Base-by-base conservation (phyloP, 1,140 invertebrate species). In the Brachionus angularis region DNA sequence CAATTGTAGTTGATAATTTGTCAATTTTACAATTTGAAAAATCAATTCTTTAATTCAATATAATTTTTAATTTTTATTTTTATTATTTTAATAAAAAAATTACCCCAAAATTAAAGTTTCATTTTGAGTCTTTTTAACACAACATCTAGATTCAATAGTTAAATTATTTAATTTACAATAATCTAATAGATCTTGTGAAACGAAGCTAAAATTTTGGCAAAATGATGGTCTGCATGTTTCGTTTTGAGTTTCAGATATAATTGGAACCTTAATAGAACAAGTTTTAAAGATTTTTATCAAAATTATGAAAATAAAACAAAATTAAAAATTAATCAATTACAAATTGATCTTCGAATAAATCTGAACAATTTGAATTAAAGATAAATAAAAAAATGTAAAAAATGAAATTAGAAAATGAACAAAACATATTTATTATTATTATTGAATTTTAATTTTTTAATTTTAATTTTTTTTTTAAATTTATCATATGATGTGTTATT, bases 1-100 rank as follows among this genome's bases (percentile, higher is more conserved):
- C 53, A 10, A 58, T 36, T 18, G 53, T 58, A 27, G 36, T 39
- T 36, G 53, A 58, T 39, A 58, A 42, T 39, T 58, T 58, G 25
- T 58, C 7, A 58, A 58, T 58, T 12, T 58, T 23, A 23, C 53
- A 58, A 14, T 34, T 34, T 23, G 23, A 39, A 23, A 39, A 58
- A 58, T 58, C 53, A 25, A 58, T 42, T 23, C 33, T 34, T 36
- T 23, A 23, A 23, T 36, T 58, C 14, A 34, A 58, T 14, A 23
- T 34, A 23, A n/a, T n/a, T n/a, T 58, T 58, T 27, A 23, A 58
- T 36, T 36, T 39, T 21, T 58, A n/a, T n/a, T n/a, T n/a, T n/a
- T n/a, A n/a, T n/a, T 58, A 25, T 58, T 16, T 3, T 39, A 4
- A 58, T 34, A 58, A 25, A 31, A 58, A 39, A 31, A 39, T 18